Percentiles rank a stretch among this genome's conserved stretches.
phyloP scores from a whole-genome alignment of 2,888 invertebrate species.

The Fragum fragum region DNA sequence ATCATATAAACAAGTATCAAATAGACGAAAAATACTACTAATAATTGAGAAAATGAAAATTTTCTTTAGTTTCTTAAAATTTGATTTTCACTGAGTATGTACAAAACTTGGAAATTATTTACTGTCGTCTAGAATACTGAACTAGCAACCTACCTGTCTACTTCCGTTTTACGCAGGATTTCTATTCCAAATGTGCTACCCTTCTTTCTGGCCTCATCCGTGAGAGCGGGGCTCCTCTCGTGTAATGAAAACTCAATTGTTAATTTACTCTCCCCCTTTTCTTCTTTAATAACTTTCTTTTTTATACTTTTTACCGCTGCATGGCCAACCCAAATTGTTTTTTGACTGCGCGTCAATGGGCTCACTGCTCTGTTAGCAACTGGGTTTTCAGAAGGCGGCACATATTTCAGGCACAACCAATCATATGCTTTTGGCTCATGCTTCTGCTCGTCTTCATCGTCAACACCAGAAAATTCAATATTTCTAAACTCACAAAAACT shows the following conservation, averaged over 20 bases:
- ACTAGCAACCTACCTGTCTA: conserved; percentile 55
- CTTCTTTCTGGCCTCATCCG: conserved; percentile 1
- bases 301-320: conserved; percentile 37
- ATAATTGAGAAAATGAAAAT: too few species aligned
- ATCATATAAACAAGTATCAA: too few species aligned
- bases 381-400: background rate
- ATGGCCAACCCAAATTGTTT: conserved; percentile 34
- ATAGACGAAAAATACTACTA: too few species aligned
- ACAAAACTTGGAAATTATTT: too few species aligned
- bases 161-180: conserved; percentile 49
- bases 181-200: conserved; percentile 42
- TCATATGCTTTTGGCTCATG: conserved; percentile 25
- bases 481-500: conserved; percentile 68
- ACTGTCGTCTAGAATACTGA: too few species aligned
- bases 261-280: conserved; percentile 20
- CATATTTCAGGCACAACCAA: conserved; percentile 46
- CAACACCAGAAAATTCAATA: conserved; percentile 67
- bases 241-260: conserved; percentile 28
- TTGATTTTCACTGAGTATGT: too few species aligned
- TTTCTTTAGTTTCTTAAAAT: too few species aligned
- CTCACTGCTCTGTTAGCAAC: background rate
- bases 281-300: background rate
- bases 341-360: background rate
- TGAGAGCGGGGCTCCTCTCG: conserved; percentile 18
- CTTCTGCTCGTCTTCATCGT: conserved; percentile 48